A percentile compares a stretch with the other conserved stretches of the same genome.
These are phyloP conservation scores for Sialis lutaria DNA, from an alignment of 2,888 invertebrate species.

Conservation along the genomic window DNA sequence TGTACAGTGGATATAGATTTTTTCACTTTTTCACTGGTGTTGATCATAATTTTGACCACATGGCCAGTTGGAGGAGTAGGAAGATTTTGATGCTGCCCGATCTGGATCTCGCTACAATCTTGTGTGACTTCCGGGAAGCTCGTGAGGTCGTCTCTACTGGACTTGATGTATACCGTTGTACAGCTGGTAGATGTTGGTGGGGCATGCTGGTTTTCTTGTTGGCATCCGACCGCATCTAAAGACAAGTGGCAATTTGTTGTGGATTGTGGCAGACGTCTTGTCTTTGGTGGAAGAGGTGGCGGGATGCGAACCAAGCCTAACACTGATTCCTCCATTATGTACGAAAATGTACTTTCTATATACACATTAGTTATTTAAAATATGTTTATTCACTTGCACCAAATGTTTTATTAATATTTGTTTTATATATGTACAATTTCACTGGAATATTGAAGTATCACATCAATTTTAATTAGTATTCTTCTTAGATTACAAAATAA, in stretches of 20 bases:
- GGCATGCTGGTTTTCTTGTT: constrained; percentile 10
- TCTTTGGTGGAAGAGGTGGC: constrained; percentile 37
- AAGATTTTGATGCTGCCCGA: constrained; percentile 19
- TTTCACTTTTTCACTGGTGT: constrained; percentile 25
- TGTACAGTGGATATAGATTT: constrained; percentile 7
- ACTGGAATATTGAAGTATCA: too few relatives aligned
- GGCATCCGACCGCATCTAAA: constrained; percentile 14
- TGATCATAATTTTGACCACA: constrained; percentile 55
- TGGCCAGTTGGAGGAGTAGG: constrained; percentile 24
- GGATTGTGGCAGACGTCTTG: constrained; percentile 17
- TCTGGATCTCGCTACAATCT: constrained; percentile 11
- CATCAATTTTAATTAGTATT: too few relatives aligned
- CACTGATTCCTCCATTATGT: too few relatives aligned
- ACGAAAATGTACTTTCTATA: too few relatives aligned
- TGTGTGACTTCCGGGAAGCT: constrained; percentile 18
- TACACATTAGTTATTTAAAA: too few relatives aligned
- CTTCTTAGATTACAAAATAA: too few relatives aligned
- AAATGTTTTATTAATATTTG: too few relatives aligned
- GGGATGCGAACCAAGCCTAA: constrained; percentile 15
- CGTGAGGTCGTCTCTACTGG: constrained; percentile 13
- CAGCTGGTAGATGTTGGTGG: constrained; percentile 16
- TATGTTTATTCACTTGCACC: too few relatives aligned
- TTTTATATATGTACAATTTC: too few relatives aligned
- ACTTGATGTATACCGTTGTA: constrained; percentile 30
- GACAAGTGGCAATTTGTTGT: constrained; percentile 17